These are phyloP conservation scores for Athetis lepigone DNA, from an alignment of 2,888 invertebrate species.

Conservation along the genomic window DNA sequence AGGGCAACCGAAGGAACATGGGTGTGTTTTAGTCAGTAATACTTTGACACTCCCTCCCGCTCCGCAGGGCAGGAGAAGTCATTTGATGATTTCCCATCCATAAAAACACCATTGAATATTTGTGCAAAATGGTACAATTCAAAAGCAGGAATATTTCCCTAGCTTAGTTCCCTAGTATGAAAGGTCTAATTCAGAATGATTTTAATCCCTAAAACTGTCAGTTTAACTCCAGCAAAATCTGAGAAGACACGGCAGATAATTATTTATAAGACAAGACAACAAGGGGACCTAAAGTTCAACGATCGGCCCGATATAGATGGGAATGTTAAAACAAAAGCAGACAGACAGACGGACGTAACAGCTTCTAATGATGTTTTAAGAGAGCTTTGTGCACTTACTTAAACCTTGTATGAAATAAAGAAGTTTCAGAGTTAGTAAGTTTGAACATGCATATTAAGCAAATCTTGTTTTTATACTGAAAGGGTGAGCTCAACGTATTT, in stretches of 20 bases:
- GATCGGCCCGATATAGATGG: slow-evolving; percentile 68
- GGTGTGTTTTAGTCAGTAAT: too few species aligned
- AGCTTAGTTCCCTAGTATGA: too few species aligned
- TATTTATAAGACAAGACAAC: slow-evolving; percentile 47
- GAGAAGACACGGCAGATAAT: slow-evolving; percentile 20
- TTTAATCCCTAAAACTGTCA: neutral
- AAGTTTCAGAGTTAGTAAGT: neutral
- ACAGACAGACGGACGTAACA: slow-evolving; percentile 49
- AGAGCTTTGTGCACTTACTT: slow-evolving; percentile 10
- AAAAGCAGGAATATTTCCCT: too few species aligned
- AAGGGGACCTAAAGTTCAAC: slow-evolving; percentile 64
- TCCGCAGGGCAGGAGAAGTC: too few species aligned
- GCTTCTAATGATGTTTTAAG: slow-evolving; percentile 56
- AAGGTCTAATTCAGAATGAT: too few species aligned
- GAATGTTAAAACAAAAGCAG: slow-evolving; percentile 65
- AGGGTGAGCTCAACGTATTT: too few species aligned
- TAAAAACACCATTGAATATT: too few species aligned
- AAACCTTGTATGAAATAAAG: neutral
- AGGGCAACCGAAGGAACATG: too few species aligned
- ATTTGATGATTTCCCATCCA: too few species aligned
- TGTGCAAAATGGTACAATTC: too few species aligned
- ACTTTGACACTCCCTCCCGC: too few species aligned
- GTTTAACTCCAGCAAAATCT: slow-evolving; percentile 5
- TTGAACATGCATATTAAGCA: neutral
- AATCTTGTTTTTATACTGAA: too few species aligned